Evolutionary conservation across 1,140 invertebrate genomes (phyloP).

Genomic region (Musca domestica): DNA sequence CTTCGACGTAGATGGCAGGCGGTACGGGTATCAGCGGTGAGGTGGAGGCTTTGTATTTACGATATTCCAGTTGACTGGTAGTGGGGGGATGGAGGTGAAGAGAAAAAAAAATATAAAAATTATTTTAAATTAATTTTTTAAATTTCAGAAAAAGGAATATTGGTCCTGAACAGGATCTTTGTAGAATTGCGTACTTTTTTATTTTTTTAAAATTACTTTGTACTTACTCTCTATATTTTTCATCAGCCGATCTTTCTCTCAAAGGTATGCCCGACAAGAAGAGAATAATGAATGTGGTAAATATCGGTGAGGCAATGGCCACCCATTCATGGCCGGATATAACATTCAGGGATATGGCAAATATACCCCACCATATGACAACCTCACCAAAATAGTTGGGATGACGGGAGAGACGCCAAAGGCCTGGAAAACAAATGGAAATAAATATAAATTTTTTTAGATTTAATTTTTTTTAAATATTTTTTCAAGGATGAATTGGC

Average conservation of each 20-base stretch:
- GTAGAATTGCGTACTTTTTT: neutral
- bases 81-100: conserved; percentile 25
- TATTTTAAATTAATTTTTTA: neutral
- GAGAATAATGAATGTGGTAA: conserved; percentile 83
- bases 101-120: neutral
- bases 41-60: conserved; percentile 80
- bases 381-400: conserved; percentile 97
- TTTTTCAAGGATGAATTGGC: too few relatives aligned
- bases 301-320: conserved; percentile 82
- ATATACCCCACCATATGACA: conserved; percentile 90
- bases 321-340: conserved; percentile 79
- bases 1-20: conserved; percentile 76
- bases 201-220: neutral
- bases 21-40: conserved; percentile 86
- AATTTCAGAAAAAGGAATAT: too few relatives aligned
- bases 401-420: conserved; percentile 88
- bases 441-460: neutral
- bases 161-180: too few relatives aligned
- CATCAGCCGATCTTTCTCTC: conserved; percentile 80
- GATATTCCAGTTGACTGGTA: conserved; percentile 76
- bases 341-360: conserved; percentile 83
- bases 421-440: conserved; percentile 58
- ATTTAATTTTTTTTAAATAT: too few relatives aligned
- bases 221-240: conserved; percentile 81
- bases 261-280: conserved; percentile 85